These are phyloP conservation scores for Boleophthalmus pectinirostris DNA, from an alignment of 2,113 vertebrate species.

Conservation along the genomic window DNA sequence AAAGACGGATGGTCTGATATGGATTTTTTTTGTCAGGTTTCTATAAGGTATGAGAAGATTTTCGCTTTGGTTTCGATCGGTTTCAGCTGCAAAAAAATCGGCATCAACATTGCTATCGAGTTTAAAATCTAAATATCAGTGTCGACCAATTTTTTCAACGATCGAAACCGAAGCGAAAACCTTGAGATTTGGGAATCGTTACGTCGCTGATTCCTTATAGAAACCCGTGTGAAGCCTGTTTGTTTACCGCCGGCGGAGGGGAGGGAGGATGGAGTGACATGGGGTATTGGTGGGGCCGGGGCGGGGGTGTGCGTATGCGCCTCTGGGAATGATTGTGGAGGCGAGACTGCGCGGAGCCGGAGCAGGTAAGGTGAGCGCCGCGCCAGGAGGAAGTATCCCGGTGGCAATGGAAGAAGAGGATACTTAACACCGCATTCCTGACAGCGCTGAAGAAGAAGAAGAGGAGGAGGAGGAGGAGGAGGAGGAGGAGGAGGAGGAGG, in stretches of 20 bases:
- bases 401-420: constrained; percentile 64
- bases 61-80: too few species aligned
- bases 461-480: too few species aligned
- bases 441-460: constrained; percentile 48
- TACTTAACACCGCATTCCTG: constrained; percentile 75
- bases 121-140: too few species aligned
- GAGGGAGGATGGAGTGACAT: constrained; percentile 36
- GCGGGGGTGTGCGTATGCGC: constrained; percentile 8
- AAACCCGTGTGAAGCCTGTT: constrained; percentile 40
- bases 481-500: too few species aligned
- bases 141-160: too few species aligned
- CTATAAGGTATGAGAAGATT: too few species aligned
- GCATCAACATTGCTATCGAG: too few species aligned
- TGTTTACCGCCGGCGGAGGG: constrained; percentile 31
- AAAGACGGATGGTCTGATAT: too few species aligned
- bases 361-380: constrained; percentile 77
- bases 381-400: constrained; percentile 70
- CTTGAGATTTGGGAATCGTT: too few species aligned
- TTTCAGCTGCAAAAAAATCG: too few species aligned
- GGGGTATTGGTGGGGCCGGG: background rate
- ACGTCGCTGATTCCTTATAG: background rate
- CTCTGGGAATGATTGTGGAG: constrained; percentile 69
- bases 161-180: too few species aligned
- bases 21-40: too few species aligned
- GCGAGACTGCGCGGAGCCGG: constrained; percentile 79